phyloP scores from a whole-genome alignment of 2,888 invertebrate genomes.

The Anaspis maculata region DNA sequence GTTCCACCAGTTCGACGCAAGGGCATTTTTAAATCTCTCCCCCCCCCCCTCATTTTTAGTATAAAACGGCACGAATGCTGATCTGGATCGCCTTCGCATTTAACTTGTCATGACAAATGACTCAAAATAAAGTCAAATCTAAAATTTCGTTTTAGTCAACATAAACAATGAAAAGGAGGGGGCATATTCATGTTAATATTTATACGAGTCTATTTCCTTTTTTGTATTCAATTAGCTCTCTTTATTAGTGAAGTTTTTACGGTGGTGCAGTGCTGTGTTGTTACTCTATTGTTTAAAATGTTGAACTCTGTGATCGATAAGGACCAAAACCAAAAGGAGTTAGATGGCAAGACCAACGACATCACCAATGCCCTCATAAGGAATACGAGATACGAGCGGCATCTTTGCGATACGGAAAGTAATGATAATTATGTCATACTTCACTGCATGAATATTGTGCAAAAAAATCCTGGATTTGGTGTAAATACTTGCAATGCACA shows the following conservation, averaged over 20 bases:
- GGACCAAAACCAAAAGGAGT: conserved; percentile 5
- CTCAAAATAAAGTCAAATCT: too few relatives aligned
- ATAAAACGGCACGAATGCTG: too few relatives aligned
- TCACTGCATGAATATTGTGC: conserved; percentile 8
- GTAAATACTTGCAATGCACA: neutral
- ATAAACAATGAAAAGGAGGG: too few relatives aligned
- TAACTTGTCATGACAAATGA: too few relatives aligned
- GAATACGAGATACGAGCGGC: conserved; percentile 8
- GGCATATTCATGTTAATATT: conserved; percentile 9
- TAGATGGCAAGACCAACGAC: conserved; percentile 7
- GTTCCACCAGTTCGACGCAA: too few relatives aligned
- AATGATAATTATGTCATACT: too few relatives aligned
- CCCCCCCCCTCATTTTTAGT: too few relatives aligned
- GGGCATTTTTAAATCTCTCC: too few relatives aligned
- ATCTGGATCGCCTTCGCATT: too few relatives aligned
- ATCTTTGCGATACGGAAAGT: conserved; percentile 9
- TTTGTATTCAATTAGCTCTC: conserved; percentile 7
- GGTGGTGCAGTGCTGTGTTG: conserved; percentile 5
- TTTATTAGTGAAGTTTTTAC: conserved; percentile 6
- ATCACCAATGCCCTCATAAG: conserved; percentile 1
- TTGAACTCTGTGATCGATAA: conserved; percentile 7
- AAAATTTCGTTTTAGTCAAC: too few relatives aligned
- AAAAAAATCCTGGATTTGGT: neutral
- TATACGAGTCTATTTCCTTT: conserved; percentile 9
- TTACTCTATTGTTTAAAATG: conserved; percentile 6